phyloP scores from a whole-genome alignment of 2,113 vertebrate genomes.

The Oreochromis spilurus region DNA sequence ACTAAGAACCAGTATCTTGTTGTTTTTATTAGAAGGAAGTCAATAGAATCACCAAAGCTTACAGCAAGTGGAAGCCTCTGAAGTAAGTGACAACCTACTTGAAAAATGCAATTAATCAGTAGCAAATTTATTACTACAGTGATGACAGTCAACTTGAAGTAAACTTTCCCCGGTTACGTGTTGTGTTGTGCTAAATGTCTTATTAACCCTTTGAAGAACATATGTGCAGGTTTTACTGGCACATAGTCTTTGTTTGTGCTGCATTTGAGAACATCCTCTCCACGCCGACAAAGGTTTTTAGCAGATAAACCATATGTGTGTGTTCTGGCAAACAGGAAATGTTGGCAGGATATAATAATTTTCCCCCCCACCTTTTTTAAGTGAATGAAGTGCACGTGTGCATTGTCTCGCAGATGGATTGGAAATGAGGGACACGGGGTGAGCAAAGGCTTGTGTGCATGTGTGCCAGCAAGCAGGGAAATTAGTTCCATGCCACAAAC shows the following conservation, averaged over 20 bases:
- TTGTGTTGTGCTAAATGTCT: neutral
- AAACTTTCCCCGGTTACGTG: neutral
- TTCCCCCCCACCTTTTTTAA: neutral
- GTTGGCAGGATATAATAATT: constrained; percentile 35
- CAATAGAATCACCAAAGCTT: neutral
- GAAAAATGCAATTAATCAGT: neutral
- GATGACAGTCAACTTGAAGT: neutral
- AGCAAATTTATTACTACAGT: neutral
- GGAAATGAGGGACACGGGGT: constrained; percentile 14
- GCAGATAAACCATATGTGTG: constrained; percentile 19
- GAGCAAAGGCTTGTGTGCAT: constrained; percentile 50
- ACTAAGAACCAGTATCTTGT: neutral
- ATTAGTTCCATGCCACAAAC: constrained; percentile 46
- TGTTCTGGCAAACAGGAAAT: constrained; percentile 42
- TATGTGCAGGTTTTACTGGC: neutral
- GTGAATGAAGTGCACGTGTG: constrained; percentile 7
- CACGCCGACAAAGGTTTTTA: neutral
- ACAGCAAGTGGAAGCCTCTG: neutral
- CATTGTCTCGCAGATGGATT: constrained; percentile 36
- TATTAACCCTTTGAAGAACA: neutral
- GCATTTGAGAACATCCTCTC: neutral
- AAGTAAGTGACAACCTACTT: neutral
- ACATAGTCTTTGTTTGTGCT: constrained; percentile 1
- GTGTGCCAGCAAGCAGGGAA: constrained; percentile 54
- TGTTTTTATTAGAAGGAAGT: neutral